These are phyloP conservation scores for Montipora sp. DNA, from an alignment of 64 coral and sea anemone genomes.

Conservation along the genomic window DNA sequence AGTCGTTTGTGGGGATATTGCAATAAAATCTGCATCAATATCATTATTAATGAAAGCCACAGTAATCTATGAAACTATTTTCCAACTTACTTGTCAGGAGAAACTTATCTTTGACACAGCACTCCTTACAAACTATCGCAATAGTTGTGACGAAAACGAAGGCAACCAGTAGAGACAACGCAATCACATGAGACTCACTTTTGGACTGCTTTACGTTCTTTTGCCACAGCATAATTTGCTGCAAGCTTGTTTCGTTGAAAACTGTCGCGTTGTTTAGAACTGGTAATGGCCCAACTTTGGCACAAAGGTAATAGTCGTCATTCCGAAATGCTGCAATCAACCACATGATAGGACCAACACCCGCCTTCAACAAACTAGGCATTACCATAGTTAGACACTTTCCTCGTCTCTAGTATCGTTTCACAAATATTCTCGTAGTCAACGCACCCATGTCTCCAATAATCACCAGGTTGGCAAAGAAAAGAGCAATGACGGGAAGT, in stretches of 20 bases:
- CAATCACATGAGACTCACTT: no score
- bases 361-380: constrained; percentile 1
- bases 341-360: constrained; percentile 15
- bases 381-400: not conserved
- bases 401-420: constrained; percentile 27
- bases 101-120: no score
- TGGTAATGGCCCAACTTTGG: not conserved
- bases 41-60: no score
- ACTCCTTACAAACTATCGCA: no score
- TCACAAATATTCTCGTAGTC: constrained; percentile 1
- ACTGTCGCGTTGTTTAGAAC: not conserved
- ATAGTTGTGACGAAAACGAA: no score
- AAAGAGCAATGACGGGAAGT: constrained; percentile 15
- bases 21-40: no score
- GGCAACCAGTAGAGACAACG: no score
- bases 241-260: not conserved
- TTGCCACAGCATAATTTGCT: no score
- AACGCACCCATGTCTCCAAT: constrained; percentile 36
- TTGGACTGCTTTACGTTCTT: no score
- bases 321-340: not conserved
- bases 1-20: no score
- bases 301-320: constrained; percentile 11
- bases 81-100: no score
- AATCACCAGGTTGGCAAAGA: constrained; percentile 26
- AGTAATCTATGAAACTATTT: no score